Percentiles rank a stretch among this genome's conserved stretches.
Evolutionary conservation across 2,113 vertebrate genomes (phyloP).

Genomic region (Hippolais icterina): DNA sequence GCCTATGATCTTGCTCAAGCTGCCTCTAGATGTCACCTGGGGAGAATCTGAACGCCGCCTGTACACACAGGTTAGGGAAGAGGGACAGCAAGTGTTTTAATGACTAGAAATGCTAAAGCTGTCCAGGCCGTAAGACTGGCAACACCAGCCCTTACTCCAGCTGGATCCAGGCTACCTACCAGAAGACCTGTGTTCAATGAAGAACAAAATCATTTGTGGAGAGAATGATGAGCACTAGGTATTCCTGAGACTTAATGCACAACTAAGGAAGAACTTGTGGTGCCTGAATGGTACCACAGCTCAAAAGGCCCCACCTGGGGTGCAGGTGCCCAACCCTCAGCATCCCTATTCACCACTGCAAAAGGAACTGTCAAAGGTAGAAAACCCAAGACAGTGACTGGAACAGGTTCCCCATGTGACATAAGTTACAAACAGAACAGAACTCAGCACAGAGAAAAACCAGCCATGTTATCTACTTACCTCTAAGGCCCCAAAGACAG

Average conservation of each 20-base stretch:
- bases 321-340: neutral
- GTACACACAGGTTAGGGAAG: neutral
- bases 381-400: neutral
- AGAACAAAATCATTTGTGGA: neutral
- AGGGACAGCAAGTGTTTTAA: neutral
- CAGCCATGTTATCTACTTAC: neutral
- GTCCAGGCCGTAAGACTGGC: neutral
- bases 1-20: neutral
- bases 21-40: neutral
- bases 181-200: neutral
- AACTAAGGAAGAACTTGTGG: neutral
- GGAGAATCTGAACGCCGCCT: neutral
- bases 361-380: neutral
- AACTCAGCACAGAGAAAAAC: neutral
- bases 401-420: neutral
- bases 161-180: no score
- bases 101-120: neutral
- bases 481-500: neutral
- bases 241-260: neutral
- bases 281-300: neutral
- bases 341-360: fast-evolving
- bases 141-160: neutral
- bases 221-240: neutral
- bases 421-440: neutral
- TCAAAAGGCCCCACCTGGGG: neutral